These are phyloP conservation scores for Geophilus truncorum DNA, from an alignment of 2,888 invertebrate species.

Conservation along the genomic window DNA sequence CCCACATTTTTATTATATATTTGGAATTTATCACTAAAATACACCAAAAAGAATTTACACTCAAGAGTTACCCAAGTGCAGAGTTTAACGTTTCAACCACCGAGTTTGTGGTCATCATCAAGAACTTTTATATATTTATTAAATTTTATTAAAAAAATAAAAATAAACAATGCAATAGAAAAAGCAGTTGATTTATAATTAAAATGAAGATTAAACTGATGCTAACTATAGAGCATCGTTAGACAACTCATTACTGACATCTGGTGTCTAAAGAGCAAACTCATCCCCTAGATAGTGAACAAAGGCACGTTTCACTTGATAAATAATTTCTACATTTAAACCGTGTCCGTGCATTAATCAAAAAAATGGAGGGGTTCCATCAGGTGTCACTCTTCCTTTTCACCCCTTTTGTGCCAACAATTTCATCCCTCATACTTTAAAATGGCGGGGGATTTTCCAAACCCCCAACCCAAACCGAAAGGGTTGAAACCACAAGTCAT, in stretches of 20 bases:
- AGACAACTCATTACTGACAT: not conserved
- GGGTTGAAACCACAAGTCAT: not conserved
- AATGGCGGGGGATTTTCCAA: not conserved
- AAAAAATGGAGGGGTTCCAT: not conserved
- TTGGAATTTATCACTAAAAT: too few relatives aligned
- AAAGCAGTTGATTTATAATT: too few relatives aligned
- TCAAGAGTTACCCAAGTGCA: too few relatives aligned
- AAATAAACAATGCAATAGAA: too few relatives aligned
- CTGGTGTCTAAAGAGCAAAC: not conserved
- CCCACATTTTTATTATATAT: too few relatives aligned
- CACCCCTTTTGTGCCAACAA: constrained; percentile 15
- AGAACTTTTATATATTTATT: too few relatives aligned
- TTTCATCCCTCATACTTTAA: not conserved
- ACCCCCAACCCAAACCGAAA: not conserved
- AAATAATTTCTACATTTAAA: not conserved
- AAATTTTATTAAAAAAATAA: too few relatives aligned
- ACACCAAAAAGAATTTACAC: too few relatives aligned
- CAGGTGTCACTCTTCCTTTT: constrained; percentile 1
- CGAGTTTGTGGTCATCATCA: too few relatives aligned
- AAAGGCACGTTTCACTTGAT: not conserved
- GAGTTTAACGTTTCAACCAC: too few relatives aligned
- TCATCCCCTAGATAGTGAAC: not conserved
- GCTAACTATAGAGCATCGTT: not conserved
- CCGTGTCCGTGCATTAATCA: constrained; percentile 11
- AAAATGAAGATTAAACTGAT: too few relatives aligned